A percentile compares a stretch with the other conserved stretches of the same genome.
Conservation (phyloP, 2,113 vertebrate species). For the Gnathonemus echidnorhynchus region DNA sequence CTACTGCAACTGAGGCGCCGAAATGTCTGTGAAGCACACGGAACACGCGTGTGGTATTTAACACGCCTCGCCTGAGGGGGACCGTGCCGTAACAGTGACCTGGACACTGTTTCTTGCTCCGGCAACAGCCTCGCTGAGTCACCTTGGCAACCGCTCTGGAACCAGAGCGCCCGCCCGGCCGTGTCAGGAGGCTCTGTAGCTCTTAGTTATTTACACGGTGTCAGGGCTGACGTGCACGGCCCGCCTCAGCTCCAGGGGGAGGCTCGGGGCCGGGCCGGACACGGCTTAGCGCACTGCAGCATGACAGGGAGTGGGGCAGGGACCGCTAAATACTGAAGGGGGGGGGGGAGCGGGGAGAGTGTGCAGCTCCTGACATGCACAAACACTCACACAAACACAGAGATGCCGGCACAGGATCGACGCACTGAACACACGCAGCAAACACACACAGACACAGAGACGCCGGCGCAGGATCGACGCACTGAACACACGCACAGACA, state of each 20-base stretch:
- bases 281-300: slow-evolving; percentile 9
- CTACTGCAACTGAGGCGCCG: not conserved
- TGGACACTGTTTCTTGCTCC: not conserved
- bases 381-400: not conserved
- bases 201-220: slow-evolving; percentile 13
- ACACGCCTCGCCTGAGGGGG: not conserved
- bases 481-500: not conserved
- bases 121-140: not conserved
- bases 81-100: not conserved
- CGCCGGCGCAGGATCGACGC: not conserved
- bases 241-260: not conserved
- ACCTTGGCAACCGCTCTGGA: slow-evolving; percentile 17
- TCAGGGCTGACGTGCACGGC: not conserved
- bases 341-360: not conserved
- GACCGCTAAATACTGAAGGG: not conserved
- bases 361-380: not conserved
- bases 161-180: not conserved
- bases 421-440: not conserved
- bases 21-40: not conserved
- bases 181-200: slow-evolving; percentile 4
- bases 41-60: not conserved
- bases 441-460: not conserved
- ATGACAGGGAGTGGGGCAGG: not conserved
- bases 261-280: not conserved
- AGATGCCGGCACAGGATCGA: not conserved